Conservation (phyloP, 2,113 vertebrate species). For the Rhynchomys soricoides region DNA sequence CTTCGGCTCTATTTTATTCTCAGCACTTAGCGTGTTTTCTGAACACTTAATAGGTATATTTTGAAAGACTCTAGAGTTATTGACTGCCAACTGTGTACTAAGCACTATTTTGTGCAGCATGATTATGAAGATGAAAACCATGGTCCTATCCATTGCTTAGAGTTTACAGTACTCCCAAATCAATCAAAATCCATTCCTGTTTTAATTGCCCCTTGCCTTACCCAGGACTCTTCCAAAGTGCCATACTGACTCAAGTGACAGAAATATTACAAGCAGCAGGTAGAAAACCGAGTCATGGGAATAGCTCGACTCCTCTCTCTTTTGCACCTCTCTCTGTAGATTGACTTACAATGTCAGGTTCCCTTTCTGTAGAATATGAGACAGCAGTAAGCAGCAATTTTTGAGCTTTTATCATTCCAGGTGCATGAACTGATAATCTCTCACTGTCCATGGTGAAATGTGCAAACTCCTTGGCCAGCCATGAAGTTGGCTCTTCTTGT, state of each 20-base stretch:
- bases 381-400: background rate
- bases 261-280: background rate
- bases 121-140: conserved; percentile 18
- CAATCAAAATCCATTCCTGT: background rate
- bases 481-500: background rate
- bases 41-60: background rate
- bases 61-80: conserved; percentile 26
- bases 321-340: background rate
- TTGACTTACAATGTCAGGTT: background rate
- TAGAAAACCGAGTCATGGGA: background rate
- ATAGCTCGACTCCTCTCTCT: background rate
- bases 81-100: background rate
- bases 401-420: background rate
- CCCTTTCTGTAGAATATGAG: background rate
- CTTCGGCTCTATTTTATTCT: conserved; percentile 28
- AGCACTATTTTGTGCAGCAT: background rate
- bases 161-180: conserved; percentile 13
- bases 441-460: background rate
- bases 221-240: background rate
- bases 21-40: conserved; percentile 2
- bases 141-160: background rate
- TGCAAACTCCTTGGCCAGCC: background rate
- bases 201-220: background rate
- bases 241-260: background rate
- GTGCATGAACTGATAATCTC: background rate